Conservation (phyloP, 1,140 invertebrate genomes). For the Drosophila nasuta region DNA sequence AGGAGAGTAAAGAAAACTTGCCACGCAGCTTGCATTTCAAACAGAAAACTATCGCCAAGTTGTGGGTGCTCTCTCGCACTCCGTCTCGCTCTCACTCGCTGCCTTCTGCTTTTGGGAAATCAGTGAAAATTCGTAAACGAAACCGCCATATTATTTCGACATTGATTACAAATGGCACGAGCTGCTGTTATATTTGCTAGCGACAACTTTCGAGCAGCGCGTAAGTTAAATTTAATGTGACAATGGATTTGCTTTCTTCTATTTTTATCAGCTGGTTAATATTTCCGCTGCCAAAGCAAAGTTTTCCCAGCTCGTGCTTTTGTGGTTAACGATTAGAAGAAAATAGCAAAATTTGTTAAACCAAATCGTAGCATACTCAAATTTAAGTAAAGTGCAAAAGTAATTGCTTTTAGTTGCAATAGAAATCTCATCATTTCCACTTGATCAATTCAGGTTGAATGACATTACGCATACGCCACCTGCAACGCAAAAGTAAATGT, state of each 20-base stretch:
- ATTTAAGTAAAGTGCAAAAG: neutral
- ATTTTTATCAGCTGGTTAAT: constrained; percentile 12
- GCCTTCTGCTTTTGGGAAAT: constrained; percentile 48
- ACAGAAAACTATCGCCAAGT: constrained; percentile 55
- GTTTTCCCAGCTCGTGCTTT: neutral
- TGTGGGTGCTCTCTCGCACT: constrained; percentile 9
- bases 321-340: neutral
- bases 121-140: constrained; percentile 63
- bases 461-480: constrained; percentile 44
- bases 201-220: constrained; percentile 22
- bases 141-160: constrained; percentile 67
- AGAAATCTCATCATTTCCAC: neutral
- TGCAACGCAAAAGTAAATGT: constrained; percentile 19
- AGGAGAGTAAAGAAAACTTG: constrained; percentile 25
- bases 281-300: constrained; percentile 4
- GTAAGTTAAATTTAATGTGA: constrained; percentile 44
- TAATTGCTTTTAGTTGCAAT: no score
- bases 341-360: no score
- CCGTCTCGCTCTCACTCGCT: neutral
- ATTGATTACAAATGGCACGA: constrained; percentile 65
- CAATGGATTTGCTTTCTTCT: constrained; percentile 32
- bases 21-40: constrained; percentile 59
- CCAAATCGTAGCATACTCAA: neutral
- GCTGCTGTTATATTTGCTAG: constrained; percentile 33
- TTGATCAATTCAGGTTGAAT: neutral